Percentiles rank a stretch among this genome's conserved stretches.
Evolutionary conservation across 2,797 vertebrate species (phyloP).

Genomic region (Meriones psammophilus): DNA sequence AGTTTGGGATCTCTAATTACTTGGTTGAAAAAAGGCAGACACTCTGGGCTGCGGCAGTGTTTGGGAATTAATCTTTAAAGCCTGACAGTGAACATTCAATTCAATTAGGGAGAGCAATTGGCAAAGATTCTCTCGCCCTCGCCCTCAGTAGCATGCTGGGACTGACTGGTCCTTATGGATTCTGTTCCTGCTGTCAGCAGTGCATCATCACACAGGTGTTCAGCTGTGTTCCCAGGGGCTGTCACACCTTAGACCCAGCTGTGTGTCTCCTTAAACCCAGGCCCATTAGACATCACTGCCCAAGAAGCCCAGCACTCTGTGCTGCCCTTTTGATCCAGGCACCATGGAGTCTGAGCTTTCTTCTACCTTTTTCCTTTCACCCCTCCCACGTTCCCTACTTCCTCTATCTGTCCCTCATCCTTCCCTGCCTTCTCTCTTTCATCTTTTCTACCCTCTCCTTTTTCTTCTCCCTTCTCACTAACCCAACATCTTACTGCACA

Average conservation of each 20-base stretch:
- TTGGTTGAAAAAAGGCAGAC: constrained; percentile 74
- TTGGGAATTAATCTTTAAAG: constrained; percentile 76
- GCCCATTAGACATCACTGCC: not conserved
- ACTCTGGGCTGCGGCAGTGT: constrained; percentile 48
- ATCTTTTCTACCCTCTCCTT: not conserved
- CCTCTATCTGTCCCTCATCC: fast-evolving
- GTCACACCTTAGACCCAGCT: no score
- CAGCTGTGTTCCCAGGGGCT: not conserved
- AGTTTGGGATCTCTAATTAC: constrained; percentile 70
- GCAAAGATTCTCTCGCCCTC: constrained; percentile 2
- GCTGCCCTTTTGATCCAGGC: not conserved
- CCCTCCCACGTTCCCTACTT: fast-evolving
- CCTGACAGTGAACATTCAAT: constrained; percentile 69
- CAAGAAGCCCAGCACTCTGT: not conserved
- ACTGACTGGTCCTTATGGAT: not conserved
- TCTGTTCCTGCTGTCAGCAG: not conserved
- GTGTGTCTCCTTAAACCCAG: not conserved
- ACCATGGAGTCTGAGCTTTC: not conserved
- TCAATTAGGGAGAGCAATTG: constrained; percentile 62
- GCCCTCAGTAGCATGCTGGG: not conserved
- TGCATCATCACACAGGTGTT: not conserved
- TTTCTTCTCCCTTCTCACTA: not conserved
- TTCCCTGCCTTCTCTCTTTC: fast-evolving
- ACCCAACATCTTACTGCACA: not conserved
- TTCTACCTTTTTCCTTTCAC: not conserved